Conservation (phyloP, 2,797 vertebrate species). For the Eupleurogrammus muticus region DNA sequence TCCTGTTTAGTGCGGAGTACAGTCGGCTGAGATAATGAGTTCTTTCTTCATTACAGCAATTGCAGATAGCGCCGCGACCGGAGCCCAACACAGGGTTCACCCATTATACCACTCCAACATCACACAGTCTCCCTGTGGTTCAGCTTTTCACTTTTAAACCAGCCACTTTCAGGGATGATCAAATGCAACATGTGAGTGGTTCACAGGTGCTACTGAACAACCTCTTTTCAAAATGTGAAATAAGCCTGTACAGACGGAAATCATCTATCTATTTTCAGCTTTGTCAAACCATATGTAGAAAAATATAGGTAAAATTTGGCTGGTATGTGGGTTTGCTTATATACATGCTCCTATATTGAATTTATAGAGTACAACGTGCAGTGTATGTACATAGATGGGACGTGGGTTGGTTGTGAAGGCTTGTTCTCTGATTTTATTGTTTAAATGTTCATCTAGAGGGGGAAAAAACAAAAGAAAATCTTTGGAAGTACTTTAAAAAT, state of each 20-base stretch:
- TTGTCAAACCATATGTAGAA: not conserved
- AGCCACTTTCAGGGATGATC: slow-evolving; percentile 44
- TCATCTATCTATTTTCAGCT: slow-evolving; percentile 31
- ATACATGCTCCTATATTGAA: slow-evolving; percentile 16
- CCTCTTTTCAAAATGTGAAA: slow-evolving; percentile 38
- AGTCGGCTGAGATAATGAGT: slow-evolving; percentile 71
- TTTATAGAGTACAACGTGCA: slow-evolving; percentile 16
- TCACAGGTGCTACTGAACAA: slow-evolving; percentile 59
- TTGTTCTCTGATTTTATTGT: not conserved
- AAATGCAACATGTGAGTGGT: slow-evolving; percentile 42
- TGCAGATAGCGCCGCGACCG: slow-evolving; percentile 49
- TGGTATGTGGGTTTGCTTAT: slow-evolving; percentile 15
- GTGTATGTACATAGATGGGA: slow-evolving; percentile 4
- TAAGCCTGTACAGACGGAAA: slow-evolving; percentile 22
- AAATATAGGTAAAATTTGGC: slow-evolving; percentile 11
- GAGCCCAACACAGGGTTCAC: slow-evolving; percentile 42
- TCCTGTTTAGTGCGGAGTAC: slow-evolving; percentile 60
- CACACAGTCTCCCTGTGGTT: slow-evolving; percentile 29
- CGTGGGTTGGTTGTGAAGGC: no score
- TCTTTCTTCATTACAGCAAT: slow-evolving; percentile 70
- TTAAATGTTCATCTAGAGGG: not conserved
- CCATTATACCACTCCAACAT: slow-evolving; percentile 63
- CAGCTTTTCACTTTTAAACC: slow-evolving; percentile 40
- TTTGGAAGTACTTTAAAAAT: slow-evolving; percentile 1
- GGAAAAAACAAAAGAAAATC: not conserved